phyloP scores from a whole-genome alignment of 1,140 invertebrate genomes.

The Homarus americanus region DNA sequence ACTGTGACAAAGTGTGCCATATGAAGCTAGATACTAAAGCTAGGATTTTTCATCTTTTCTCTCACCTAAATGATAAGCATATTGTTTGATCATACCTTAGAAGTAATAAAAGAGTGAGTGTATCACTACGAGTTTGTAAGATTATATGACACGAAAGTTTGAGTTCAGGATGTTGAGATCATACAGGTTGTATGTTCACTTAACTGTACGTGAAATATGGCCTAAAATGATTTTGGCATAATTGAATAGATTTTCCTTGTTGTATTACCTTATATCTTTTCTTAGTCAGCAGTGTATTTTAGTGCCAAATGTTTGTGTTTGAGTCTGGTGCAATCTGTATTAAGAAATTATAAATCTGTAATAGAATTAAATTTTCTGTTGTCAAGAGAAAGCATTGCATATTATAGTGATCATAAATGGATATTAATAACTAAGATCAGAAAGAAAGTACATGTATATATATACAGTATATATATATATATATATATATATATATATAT shows the following conservation, averaged over 20 bases:
- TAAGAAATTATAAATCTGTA: slow-evolving; percentile 21
- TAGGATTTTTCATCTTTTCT: not conserved
- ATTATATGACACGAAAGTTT: not conserved
- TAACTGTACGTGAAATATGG: not conserved
- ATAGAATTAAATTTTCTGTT: too few species aligned
- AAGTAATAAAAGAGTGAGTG: not conserved
- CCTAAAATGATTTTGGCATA: not conserved
- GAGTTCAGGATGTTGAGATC: not conserved
- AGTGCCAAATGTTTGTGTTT: slow-evolving; percentile 40
- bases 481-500: too few species aligned
- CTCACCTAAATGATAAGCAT: not conserved
- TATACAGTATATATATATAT: too few species aligned
- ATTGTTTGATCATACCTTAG: not conserved
- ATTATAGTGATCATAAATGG: too few species aligned
- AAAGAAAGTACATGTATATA: too few species aligned
- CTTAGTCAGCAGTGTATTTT: slow-evolving; percentile 40
- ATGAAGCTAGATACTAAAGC: not conserved
- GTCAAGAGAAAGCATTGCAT: too few species aligned
- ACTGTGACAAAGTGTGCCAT: slow-evolving; percentile 39
- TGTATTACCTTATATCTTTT: slow-evolving; percentile 3
- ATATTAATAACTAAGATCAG: too few species aligned
- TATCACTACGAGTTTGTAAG: not conserved
- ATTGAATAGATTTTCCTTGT: slow-evolving; percentile 2
- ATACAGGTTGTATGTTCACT: slow-evolving; percentile 10
- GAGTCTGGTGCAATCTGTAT: not conserved